Base-by-base conservation (phyloP, 2,888 invertebrate species). In the Brenthis hecate region DNA sequence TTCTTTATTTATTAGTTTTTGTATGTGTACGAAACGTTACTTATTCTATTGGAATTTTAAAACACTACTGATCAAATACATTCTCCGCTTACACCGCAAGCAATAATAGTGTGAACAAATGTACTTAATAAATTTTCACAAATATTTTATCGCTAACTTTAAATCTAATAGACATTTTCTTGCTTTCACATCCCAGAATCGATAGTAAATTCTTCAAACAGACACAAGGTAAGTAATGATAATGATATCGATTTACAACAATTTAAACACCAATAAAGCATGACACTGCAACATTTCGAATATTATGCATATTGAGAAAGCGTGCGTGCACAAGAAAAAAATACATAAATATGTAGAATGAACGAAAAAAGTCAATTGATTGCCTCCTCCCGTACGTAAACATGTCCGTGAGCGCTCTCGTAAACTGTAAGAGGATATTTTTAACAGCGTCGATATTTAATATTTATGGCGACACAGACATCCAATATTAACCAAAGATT, bases 351-450 rank as follows among this genome's bases (percentile, higher is more conserved):
- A 78, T 78, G 83, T 84, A 82, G 84, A 81, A 83, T 82, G 77
- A 83, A 85, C 81, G 88, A 90, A 89, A 86, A 75, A 89, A 86
- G 75, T 72, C 78, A 89, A 91, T 89, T 89, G 87, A 92, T 91
- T 81, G 85, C 86, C 85, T 80, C 82, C 85, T 80, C 81, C 81
- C 81, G 83, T 85, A 82, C 91, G 92, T 92, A 92, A 92, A 92
- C 80, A 89, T 91, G 92, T 91, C 91, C 79, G 80, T 80, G 76
- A 70, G 73, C 86, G 91, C 85, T 86, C 92, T 92, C 92, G 85
- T 92, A 92, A 92, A 92, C 79, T 91, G 92, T 92, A 92, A 92
- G 87, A 75, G 85, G 92, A 92, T 92, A 92, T 91, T 91, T 88
- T 91, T 91, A 91, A 90, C 87, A 82, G 85, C 88, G 81, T 86